These are phyloP conservation scores for Morus bassanus DNA, from an alignment of 2,797 vertebrate species.

Conservation along the genomic window DNA sequence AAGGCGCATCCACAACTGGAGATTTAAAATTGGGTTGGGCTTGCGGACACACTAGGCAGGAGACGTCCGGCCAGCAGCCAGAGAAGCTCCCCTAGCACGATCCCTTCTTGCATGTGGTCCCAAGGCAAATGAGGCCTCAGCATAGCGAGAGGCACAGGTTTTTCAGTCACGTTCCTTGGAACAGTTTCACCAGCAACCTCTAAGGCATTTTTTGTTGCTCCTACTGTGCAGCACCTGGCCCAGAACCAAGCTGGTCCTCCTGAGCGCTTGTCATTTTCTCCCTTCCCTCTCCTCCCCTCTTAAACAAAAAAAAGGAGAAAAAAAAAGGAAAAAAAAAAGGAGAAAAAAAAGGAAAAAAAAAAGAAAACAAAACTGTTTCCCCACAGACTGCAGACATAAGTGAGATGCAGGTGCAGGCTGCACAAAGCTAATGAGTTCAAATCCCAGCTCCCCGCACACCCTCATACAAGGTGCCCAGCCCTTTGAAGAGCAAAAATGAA, in stretches of 20 bases:
- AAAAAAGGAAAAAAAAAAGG: not conserved
- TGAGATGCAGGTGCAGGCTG: conserved; percentile 16
- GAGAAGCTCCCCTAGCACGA: not conserved
- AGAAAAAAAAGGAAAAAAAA: not conserved
- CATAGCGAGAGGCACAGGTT: not conserved
- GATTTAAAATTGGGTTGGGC: not conserved
- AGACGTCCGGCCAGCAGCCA: not conserved
- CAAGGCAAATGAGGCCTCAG: not conserved
- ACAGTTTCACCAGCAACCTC: not conserved
- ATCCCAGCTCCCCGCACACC: not conserved
- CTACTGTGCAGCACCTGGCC: not conserved
- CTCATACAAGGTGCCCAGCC: not conserved
- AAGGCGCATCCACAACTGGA: not conserved
- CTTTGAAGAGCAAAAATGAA: not conserved
- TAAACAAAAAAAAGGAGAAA: not conserved
- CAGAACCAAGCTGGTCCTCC: not conserved
- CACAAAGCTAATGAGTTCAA: not conserved
- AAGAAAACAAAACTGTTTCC: not conserved
- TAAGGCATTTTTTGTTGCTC: not conserved
- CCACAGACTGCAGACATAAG: not conserved
- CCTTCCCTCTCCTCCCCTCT: not conserved
- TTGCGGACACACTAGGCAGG: not conserved
- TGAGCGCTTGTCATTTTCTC: not conserved
- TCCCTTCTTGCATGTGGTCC: not conserved
- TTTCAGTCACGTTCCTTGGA: not conserved